A percentile compares a stretch with the other conserved stretches of the same genome.
These are phyloP conservation scores for Bradynema listronoti DNA, from an alignment of 1,140 invertebrate genomes.

Conservation along the genomic window DNA sequence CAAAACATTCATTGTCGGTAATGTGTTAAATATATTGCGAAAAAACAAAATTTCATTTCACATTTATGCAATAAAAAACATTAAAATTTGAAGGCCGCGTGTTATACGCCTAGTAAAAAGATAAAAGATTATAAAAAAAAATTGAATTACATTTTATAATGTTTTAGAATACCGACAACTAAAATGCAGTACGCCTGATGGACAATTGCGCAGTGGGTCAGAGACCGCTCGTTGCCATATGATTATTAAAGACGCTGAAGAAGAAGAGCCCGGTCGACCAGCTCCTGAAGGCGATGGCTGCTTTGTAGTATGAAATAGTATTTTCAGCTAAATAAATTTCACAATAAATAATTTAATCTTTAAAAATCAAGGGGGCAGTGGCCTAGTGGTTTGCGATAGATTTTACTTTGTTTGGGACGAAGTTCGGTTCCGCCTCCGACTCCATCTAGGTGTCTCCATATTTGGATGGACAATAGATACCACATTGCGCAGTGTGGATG, in stretches of 20 bases:
- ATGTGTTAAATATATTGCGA: background rate
- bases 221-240: constrained; percentile 52
- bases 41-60: background rate
- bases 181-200: constrained; percentile 55
- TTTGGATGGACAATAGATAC: too few relatives aligned
- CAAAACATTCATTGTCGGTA: background rate
- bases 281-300: constrained; percentile 57
- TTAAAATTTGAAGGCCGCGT: background rate
- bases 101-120: background rate
- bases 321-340: background rate
- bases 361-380: background rate
- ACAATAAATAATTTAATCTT: background rate
- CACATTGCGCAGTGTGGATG: too few relatives aligned
- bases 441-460: too few relatives aligned
- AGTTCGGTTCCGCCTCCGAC: too few relatives aligned
- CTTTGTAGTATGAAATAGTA: constrained; percentile 28
- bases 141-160: background rate
- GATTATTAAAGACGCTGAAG: constrained; percentile 52
- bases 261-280: constrained; percentile 45
- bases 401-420: too few relatives aligned
- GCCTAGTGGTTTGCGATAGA: too few relatives aligned
- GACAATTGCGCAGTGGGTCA: constrained; percentile 44
- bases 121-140: background rate
- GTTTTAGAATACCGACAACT: constrained; percentile 52
- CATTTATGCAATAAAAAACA: background rate